Base-by-base conservation (phyloP, 2,888 invertebrate species). In the Embidobia sp. region DNA sequence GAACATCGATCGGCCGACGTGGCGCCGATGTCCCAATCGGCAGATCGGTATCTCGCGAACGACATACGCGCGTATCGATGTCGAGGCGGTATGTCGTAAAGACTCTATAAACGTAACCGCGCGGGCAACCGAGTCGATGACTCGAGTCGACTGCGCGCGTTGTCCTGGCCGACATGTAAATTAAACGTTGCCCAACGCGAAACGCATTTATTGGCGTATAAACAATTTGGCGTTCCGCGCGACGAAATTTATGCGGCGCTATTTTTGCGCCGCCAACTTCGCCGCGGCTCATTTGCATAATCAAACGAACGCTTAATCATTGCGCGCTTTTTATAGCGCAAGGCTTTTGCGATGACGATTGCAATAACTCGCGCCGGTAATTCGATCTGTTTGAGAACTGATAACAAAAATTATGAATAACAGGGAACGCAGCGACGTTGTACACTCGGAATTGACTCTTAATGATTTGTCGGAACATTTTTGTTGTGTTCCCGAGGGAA, bases 11-110 rank as follows among this genome's bases (percentile, higher is more conserved):
- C 64, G 73, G 57, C 26, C 64, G 64, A 42, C 48, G 49, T 61
- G 61, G 70, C 70, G 70, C 70, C 69, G 69, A 70, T 70, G 49
- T 73, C 73, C 64, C 73, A 63, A 73, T 73, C 73, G 35, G 51
- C 51, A 70, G 59, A 70, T 70, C 51, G 42, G 31, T 69, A 70
- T 70, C 70, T 70, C 27, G 40, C 59, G 59, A 70, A 44, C 70
- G 70, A 70, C 70, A 70, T 70, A 70, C 49, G 57, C 49, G 69
- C 49, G 51, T 70, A 70, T 70, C 70, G 59, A 59, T 59, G 70
- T 61, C 70, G 57, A 57, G 19, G 59, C 55, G 70, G 70, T 49
- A 61, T 61, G 69, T 49, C 57, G 69, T 69, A 69, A 69, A 69
- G 69, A 69, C 69, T 69, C 11, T 57, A 69, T 69, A 69, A 69